A percentile compares a stretch with the other conserved stretches of the same genome.
These are phyloP conservation scores for Zoroaster sp. DNA, from an alignment of 53 echinoderm and acorn worm species.

Conservation along the genomic window DNA sequence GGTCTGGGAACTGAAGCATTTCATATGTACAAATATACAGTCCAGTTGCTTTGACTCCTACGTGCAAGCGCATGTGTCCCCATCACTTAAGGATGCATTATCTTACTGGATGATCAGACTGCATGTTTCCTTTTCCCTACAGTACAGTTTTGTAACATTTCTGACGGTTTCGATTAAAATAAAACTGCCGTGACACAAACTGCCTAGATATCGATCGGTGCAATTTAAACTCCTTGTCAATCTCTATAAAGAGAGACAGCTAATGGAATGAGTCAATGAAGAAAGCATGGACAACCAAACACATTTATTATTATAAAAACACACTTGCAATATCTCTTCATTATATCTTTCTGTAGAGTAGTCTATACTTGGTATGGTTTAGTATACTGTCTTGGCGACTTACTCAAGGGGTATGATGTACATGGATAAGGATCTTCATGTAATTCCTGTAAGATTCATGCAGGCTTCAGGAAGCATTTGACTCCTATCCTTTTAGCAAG, in stretches of 20 bases:
- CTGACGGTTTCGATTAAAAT: background rate
- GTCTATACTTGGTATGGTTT: too few relatives aligned
- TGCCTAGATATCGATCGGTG: slow-evolving; percentile 1
- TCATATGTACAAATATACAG: background rate
- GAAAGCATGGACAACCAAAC: background rate
- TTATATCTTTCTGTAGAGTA: too few relatives aligned
- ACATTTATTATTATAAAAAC: background rate
- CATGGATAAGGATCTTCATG: background rate
- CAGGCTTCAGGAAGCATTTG: background rate
- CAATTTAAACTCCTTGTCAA: background rate
- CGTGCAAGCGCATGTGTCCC: background rate
- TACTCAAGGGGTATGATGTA: background rate
- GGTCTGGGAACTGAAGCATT: background rate
- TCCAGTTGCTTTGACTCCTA: background rate
- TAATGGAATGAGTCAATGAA: background rate
- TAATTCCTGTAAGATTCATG: background rate
- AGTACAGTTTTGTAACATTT: background rate
- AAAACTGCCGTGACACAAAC: background rate
- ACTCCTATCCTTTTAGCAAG: background rate
- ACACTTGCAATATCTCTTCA: background rate
- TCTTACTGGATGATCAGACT: background rate
- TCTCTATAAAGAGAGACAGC: background rate
- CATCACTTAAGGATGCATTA: slow-evolving; percentile 7
- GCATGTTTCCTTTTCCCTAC: background rate
- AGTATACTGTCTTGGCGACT: too few relatives aligned